Evolutionary conservation across 2,888 invertebrate genomes (phyloP).

Genomic region (Cyclophora punctaria): DNA sequence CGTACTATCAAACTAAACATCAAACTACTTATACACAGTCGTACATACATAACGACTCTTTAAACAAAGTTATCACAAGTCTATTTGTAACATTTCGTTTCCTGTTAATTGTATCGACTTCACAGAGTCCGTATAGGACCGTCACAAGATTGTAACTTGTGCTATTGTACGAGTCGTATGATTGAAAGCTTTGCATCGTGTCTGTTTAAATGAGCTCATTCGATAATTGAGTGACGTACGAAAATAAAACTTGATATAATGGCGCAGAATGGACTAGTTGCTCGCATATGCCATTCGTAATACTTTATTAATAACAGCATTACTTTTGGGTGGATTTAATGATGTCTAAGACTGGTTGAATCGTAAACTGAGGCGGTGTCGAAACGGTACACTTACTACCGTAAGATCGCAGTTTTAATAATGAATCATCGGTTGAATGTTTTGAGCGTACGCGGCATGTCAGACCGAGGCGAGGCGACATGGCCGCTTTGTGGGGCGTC

Average conservation of each 20-base stretch:
- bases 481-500: conserved; percentile 4
- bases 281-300: conserved; percentile 14
- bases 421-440: conserved; percentile 25
- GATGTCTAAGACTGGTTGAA: conserved; percentile 20
- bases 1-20: conserved; percentile 1
- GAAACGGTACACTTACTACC: conserved; percentile 25
- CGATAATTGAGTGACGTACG: conserved; percentile 16
- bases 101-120: conserved; percentile 17
- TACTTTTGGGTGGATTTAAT: conserved; percentile 15
- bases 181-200: conserved; percentile 7
- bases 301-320: conserved; percentile 20
- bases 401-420: conserved; percentile 25
- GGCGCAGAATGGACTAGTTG: conserved; percentile 18
- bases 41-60: not conserved
- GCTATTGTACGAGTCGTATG: conserved; percentile 4
- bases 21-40: not conserved
- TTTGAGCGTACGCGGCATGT: conserved; percentile 15
- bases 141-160: conserved; percentile 10
- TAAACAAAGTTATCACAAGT: conserved; percentile 8
- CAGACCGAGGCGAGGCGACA: conserved; percentile 8
- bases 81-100: conserved; percentile 11
- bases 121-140: conserved; percentile 11
- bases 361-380: conserved; percentile 19
- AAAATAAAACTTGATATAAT: conserved; percentile 20
- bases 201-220: conserved; percentile 9